Evolutionary conservation across 2,888 invertebrate genomes (phyloP).

Genomic region (Automeris io): DNA sequence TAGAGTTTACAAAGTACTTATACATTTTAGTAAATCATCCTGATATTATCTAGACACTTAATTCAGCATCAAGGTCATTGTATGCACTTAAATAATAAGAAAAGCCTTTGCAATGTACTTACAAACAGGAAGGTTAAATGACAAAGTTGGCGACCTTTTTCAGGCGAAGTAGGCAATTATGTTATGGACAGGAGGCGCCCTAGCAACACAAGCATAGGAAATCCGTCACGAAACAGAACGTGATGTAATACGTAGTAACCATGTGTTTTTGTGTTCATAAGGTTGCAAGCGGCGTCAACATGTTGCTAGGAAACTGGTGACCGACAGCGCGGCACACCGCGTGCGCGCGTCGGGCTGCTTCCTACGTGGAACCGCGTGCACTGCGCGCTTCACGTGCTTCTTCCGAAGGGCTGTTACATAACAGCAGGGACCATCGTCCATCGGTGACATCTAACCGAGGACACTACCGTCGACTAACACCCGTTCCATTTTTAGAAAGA

Average conservation of each 20-base stretch:
- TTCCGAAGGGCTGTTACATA: conserved; percentile 63
- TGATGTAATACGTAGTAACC: conserved; percentile 67
- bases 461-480: conserved; percentile 48
- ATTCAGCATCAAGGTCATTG: conserved; percentile 14
- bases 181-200: conserved; percentile 44
- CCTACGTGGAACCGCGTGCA: conserved; percentile 72
- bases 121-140: conserved; percentile 26
- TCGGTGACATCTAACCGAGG: conserved; percentile 36
- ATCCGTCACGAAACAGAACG: conserved; percentile 32
- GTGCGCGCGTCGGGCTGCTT: conserved; percentile 43
- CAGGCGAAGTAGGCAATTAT: conserved; percentile 26
- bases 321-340: conserved; percentile 38
- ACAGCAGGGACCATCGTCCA: conserved; percentile 45
- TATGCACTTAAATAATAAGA: conserved; percentile 3
- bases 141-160: conserved; percentile 17
- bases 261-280: conserved; percentile 71
- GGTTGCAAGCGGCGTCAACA: conserved; percentile 70
- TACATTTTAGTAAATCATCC: conserved; percentile 6
- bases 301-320: conserved; percentile 74
- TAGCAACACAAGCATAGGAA: conserved; percentile 50
- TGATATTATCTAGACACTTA: conserved; percentile 5
- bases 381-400: conserved; percentile 51
- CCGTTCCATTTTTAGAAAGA: conserved; percentile 73
- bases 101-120: conserved; percentile 23
- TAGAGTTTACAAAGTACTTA: conserved; percentile 14